Evolutionary conservation across 1,140 invertebrate genomes (phyloP), one percentile per base, ranked within the genome.

Genomic region (Tribolium castaneum): DNA sequence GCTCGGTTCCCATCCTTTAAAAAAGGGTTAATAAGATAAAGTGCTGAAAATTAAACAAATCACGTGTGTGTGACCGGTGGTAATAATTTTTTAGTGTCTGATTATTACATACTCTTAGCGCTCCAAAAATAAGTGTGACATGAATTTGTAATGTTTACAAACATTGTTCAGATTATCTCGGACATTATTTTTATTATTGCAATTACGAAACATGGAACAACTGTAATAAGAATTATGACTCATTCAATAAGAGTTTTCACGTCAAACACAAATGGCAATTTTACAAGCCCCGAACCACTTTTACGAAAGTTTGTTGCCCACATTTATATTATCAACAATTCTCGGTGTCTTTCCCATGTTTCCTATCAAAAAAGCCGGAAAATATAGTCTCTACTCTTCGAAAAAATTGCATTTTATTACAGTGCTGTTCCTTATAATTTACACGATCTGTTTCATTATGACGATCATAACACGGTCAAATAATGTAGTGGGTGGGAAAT

Each of bases 261-360:
- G n/a, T 10, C 39, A n/a, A 2, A 45, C 54, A 59, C 10, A n/a
- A 13, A 66, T 34, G n/a, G 34, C 12, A 34, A 4, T 35, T 12
- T 34, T 66, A 5, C 25, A 13, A 16, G 7, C 30, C 30, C 25
- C 30, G 5, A 66, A 34, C 12, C 25, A 66, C 30, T 73, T 73
- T 45, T 75, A 75, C 10, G 50, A 75, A 12, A 45, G 54, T 19
- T 52, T 70, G 35, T 51, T 25, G 13, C 72, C 72, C 9, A 49
- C 59, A 6, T 35, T 78, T 50, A 9, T 35, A 35, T 49, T 66
- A 16, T 70, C 71, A 25, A 66, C 54, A 14, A 22, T 75, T 9
- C n/a, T 78, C 6, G 77, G 77, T 12, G 14, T 78, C 51, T 50
- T 35, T 35, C 77, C 77, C 6, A 70, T 75, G 22, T 56, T 74